Evolutionary conservation across 2,113 vertebrate species (phyloP), one percentile per base, ranked within the genome.

Genomic region (Pterocles orientalis): DNA sequence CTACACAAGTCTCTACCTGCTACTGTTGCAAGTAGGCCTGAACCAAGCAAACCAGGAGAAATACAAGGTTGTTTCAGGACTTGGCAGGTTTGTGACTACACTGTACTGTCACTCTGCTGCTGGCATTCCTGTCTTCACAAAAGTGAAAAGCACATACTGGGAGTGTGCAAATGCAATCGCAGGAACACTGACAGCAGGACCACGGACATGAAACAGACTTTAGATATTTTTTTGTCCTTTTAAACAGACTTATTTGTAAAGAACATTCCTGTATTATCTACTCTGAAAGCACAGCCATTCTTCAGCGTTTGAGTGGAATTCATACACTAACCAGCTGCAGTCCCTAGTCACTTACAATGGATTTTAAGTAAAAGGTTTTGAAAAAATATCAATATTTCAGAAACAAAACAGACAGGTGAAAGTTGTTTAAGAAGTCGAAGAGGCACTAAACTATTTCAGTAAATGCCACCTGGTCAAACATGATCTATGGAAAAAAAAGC

Each of bases 321-420:
- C 9, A 4, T 0, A 7, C 12, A 4, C 58, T 16, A 25, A 54
- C 17, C 60, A 81, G 41, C 43, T 8, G 13, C 56, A 36, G 41
- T 21, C 25, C 24, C 36, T 1, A 0, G 53, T 6, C 39, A 36
- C 5, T 20, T 54, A 7, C 24, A 28, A 31, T 0, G 6, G 5
- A 28, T 95, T 76, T 68, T 41, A 82, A 82, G 25, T 23, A 34
- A 56, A 53, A 76, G 15, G 11, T 31, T 17, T 90, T n/a, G 69
- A 15, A 11, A 39, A 41, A 2, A n/a, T 4, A 43, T 5, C 34
- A 60, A 7, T 5, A 7, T 28, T 45, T 43, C 28, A 28, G 51
- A 73, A 84, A 61, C n/a, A 51, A 91, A 78, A 39, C 7, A 6
- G 48, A n/a, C 6, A 23, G 5, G n/a, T 25, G 20, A 41, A 51